Evolutionary conservation across 2,113 vertebrate species (phyloP), one percentile per base, ranked within the genome.

Genomic region (Syngnathoides biaculeatus): DNA sequence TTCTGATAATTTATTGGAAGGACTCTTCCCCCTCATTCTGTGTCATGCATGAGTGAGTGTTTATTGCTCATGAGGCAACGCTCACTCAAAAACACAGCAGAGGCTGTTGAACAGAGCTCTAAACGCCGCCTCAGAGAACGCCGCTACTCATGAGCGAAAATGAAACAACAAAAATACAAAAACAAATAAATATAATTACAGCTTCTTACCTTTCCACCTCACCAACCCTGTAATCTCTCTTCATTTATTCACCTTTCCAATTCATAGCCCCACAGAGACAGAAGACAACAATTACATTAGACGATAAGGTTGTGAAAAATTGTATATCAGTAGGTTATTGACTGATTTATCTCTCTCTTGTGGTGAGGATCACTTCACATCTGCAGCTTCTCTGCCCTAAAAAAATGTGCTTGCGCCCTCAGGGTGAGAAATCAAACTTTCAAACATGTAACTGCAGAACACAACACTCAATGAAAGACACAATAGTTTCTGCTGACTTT

Each of bases 1-100:
- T 77, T 79, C 77, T 84, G 77, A 94, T 94, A 94, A 94, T 95
- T 95, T 94, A 92, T 91, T 91, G 84, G 90, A 91, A 92, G 93
- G 88, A 89, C 73, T 63, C 71, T 64, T 69, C 73, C 56, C 61
- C 47, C 42, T 39, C 57, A 58, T 45, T 60, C 63, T 62, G 45
- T 57, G 48, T n/a, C 20, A 35, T 61, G 40, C 26, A 45, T 67
- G 62, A 64, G 61, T 60, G 68, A 53, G 42, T 57, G 48, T 53
- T 27, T 71, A 45, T 42, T 77, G 70, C 64, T 63, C 52, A 59
- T 74, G 75, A 82, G 81, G 76, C 79, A 48, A 79, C 72, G 77
- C 67, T 76, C 19, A 38, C 19, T 60, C n/a, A 9, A 9, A 53
- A 9, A 70, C 72, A 42, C 69, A 22, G 67, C 64, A 17, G 77